phyloP scores from a whole-genome alignment of 1,140 invertebrate genomes.

The Manduca sexta region DNA sequence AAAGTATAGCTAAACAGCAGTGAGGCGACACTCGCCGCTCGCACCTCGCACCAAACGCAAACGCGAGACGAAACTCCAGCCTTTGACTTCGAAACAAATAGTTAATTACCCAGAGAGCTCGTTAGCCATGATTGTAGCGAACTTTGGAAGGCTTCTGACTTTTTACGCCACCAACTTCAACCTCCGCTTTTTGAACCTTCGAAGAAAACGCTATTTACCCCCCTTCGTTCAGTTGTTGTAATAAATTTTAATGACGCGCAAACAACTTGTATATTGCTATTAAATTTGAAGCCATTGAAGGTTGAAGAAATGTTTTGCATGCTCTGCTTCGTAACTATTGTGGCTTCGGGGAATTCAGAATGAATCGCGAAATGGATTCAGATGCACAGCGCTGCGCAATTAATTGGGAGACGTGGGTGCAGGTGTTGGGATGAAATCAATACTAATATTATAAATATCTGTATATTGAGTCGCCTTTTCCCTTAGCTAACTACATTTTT shows the following conservation, averaged over 20 bases:
- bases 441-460: no score
- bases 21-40: background rate
- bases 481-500: no score
- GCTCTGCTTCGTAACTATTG: no score
- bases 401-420: no score
- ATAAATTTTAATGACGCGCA: background rate
- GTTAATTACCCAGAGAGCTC: constrained; percentile 57
- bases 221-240: constrained; percentile 6
- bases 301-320: no score
- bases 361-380: no score
- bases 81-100: constrained; percentile 55
- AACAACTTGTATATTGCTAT: background rate
- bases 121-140: constrained; percentile 48
- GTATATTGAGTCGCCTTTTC: no score
- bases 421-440: no score
- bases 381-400: no score
- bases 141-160: constrained; percentile 20
- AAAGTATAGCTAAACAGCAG: background rate
- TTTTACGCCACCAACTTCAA: constrained; percentile 20
- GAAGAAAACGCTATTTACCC: constrained; percentile 7
- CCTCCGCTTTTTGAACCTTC: constrained; percentile 9
- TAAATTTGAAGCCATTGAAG: no score
- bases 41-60: background rate
- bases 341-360: no score
- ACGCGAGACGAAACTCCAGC: constrained; percentile 29